A percentile compares a stretch with the other conserved stretches of the same genome.
These are phyloP conservation scores for Xanthostigma xanthostigma DNA, from an alignment of 2,888 invertebrate species.

Conservation along the genomic window DNA sequence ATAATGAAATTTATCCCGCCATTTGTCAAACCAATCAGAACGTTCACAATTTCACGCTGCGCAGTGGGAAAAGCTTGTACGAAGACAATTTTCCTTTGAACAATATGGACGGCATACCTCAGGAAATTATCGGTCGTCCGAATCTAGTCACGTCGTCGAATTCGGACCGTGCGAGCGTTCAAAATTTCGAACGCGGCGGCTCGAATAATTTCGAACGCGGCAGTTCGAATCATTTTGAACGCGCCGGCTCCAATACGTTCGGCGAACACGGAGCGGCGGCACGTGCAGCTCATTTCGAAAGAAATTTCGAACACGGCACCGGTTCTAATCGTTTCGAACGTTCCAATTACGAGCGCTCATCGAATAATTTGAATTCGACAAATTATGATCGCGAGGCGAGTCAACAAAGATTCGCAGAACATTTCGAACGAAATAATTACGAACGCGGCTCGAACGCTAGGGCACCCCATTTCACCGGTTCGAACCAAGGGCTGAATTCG, in stretches of 20 bases:
- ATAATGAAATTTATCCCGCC: slow-evolving; percentile 72
- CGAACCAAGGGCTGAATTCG: slow-evolving; percentile 1
- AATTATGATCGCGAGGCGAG: slow-evolving; percentile 8
- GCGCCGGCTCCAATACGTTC: slow-evolving; percentile 12
- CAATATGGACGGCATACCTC: slow-evolving; percentile 24
- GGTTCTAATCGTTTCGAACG: slow-evolving; percentile 12
- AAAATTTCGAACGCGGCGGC: slow-evolving; percentile 9
- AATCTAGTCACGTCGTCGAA: slow-evolving; percentile 30
- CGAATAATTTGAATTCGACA: not conserved
- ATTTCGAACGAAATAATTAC: slow-evolving; percentile 1
- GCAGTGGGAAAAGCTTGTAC: slow-evolving; percentile 63
- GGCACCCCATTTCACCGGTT: not conserved
- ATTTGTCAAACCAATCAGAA: slow-evolving; percentile 78
- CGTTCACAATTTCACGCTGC: slow-evolving; percentile 65
- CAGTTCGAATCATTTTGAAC: slow-evolving; percentile 22
- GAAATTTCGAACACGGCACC: slow-evolving; percentile 30
- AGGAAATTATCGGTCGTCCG: slow-evolving; percentile 31
- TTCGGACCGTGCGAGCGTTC: slow-evolving; percentile 29
- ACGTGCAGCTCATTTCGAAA: slow-evolving; percentile 22
- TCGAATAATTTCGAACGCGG: slow-evolving; percentile 22
- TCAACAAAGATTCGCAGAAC: slow-evolving; percentile 31
- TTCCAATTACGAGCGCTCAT: slow-evolving; percentile 1
- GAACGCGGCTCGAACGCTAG: not conserved
- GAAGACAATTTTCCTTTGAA: slow-evolving; percentile 47
- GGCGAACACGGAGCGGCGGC: slow-evolving; percentile 23